Conservation (phyloP, 2,797 vertebrate species). For the Sebastes minor region DNA sequence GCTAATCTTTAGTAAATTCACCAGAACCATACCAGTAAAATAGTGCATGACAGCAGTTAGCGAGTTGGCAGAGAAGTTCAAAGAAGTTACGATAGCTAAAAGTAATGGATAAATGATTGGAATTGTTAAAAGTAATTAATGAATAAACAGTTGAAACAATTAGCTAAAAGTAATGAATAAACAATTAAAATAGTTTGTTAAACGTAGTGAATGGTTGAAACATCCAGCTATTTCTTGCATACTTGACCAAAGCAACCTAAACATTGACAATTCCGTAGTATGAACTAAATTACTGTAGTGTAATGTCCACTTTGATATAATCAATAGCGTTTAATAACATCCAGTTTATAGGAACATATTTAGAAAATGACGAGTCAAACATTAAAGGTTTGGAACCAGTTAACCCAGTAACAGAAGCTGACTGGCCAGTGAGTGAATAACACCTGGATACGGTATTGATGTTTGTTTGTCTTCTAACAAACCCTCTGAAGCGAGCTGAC, state of each 20-base stretch:
- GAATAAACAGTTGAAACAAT: neutral
- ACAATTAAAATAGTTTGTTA: neutral
- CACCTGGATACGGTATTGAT: conserved; percentile 75
- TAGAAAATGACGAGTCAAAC: neutral
- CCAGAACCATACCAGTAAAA: neutral
- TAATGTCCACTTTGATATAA: neutral
- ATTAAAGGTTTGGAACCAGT: neutral
- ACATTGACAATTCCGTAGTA: neutral
- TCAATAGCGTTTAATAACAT: neutral
- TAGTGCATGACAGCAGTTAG: neutral
- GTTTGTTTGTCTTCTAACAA: conserved; percentile 48
- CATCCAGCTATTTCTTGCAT: neutral
- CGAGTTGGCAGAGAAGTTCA: neutral
- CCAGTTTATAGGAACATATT: neutral
- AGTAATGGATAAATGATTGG: neutral
- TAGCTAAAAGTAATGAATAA: neutral
- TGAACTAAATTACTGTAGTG: neutral
- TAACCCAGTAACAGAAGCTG: conserved; percentile 12
- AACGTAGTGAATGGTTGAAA: neutral
- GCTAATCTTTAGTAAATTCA: neutral
- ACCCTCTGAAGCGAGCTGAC: conserved; percentile 65
- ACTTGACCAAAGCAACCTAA: neutral
- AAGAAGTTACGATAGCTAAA: neutral
- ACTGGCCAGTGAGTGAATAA: conserved; percentile 15
- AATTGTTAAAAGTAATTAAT: neutral